phyloP scores from a whole-genome alignment of 2,888 invertebrate genomes.

The Halictus quadricinctus region DNA sequence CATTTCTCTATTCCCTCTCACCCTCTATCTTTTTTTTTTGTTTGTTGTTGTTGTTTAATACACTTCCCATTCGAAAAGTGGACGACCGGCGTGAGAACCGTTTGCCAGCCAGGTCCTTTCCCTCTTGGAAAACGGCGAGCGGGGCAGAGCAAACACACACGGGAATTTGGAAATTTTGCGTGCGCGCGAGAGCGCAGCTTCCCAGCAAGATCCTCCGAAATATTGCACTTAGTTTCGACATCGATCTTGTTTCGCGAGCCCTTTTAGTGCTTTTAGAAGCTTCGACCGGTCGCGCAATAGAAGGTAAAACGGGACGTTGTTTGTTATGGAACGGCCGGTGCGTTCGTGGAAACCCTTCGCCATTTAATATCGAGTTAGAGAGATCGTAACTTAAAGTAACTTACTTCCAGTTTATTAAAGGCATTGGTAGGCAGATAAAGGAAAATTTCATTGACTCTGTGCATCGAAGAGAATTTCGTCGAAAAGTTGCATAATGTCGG shows the following conservation, averaged over 20 bases:
- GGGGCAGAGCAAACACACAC: constrained; percentile 29
- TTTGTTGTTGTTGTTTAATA: background rate
- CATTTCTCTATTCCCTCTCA: constrained; percentile 32
- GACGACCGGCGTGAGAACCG: constrained; percentile 38
- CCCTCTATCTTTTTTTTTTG: background rate
- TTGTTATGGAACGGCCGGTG: background rate
- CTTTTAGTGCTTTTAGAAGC: background rate
- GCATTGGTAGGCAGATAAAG: background rate
- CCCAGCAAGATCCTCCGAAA: background rate
- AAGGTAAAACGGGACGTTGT: background rate
- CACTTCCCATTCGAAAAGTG: background rate
- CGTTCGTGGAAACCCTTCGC: background rate
- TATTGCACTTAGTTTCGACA: background rate
- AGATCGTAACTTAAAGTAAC: no score
- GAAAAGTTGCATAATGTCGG: background rate
- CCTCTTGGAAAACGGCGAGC: constrained; percentile 33
- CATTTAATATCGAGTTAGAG: background rate
- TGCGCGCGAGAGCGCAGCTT: background rate
- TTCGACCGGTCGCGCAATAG: background rate
- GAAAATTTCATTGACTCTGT: background rate
- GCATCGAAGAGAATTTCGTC: background rate
- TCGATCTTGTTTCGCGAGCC: background rate
- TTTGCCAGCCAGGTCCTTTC: constrained; percentile 22
- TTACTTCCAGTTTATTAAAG: no score
- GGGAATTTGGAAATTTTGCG: constrained; percentile 35